Conservation (phyloP, 2,113 vertebrate genomes). For the Aptenodytes forsteri region DNA sequence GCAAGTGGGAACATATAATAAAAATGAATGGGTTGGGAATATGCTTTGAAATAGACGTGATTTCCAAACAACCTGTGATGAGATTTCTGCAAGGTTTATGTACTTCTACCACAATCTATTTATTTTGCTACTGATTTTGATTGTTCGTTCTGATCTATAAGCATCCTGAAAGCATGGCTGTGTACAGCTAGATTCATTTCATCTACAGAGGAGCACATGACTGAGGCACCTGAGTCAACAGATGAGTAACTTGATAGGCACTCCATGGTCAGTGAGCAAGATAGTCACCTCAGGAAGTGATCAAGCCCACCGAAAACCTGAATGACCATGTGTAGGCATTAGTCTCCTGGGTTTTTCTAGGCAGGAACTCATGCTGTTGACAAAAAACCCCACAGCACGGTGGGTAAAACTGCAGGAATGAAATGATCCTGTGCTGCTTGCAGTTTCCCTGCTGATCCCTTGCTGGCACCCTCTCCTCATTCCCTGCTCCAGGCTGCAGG, state of each 20-base stretch:
- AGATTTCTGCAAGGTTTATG: not conserved
- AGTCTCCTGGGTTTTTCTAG: not conserved
- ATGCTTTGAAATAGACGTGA: not conserved
- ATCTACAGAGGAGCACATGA: not conserved
- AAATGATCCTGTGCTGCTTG: not conserved
- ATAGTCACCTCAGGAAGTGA: not conserved
- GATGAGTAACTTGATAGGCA: not conserved
- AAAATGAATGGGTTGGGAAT: not conserved
- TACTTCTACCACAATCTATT: not conserved
- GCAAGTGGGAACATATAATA: not conserved
- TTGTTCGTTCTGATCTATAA: not conserved
- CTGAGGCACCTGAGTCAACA: not conserved
- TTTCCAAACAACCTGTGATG: not conserved
- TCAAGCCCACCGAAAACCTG: not conserved
- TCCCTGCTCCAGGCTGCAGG: not conserved
- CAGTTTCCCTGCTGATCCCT: not conserved
- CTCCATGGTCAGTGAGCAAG: not conserved
- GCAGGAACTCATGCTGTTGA: not conserved
- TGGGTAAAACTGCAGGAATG: not conserved
- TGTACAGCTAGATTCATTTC: not conserved
- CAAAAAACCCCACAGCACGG: not conserved
- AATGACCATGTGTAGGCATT: accelerated
- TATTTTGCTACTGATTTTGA: not conserved
- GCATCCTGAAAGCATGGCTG: not conserved
- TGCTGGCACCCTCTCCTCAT: not conserved